Evolutionary conservation across 2,888 invertebrate species (phyloP).

Genomic region (Himalopsyche japonica): DNA sequence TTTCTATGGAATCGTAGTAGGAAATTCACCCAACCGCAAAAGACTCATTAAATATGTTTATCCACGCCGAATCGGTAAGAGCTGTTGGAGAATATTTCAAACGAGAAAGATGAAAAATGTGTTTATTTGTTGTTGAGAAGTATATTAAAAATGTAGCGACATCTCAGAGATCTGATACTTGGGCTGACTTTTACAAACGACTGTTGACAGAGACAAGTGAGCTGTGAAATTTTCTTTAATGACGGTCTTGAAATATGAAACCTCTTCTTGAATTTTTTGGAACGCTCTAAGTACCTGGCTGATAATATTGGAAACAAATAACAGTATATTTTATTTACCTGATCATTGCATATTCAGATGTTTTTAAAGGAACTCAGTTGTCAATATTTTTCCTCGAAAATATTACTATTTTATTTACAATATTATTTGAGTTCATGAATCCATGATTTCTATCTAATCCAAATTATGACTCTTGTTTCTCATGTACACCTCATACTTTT

Average conservation of each 20-base stretch:
- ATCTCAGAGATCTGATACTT: background rate
- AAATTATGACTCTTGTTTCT: too few relatives aligned
- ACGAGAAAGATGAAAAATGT: background rate
- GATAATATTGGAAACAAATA: background rate
- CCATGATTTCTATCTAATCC: too few relatives aligned
- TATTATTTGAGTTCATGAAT: too few relatives aligned
- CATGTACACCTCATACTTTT: too few relatives aligned
- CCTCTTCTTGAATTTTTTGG: background rate
- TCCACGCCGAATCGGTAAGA: conserved; percentile 25
- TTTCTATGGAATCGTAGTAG: background rate
- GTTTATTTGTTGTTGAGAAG: background rate
- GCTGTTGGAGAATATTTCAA: conserved; percentile 10
- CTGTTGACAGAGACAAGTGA: conserved; percentile 13
- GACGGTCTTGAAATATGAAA: background rate
- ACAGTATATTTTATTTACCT: background rate
- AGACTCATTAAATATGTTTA: conserved; percentile 37
- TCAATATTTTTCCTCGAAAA: too few relatives aligned
- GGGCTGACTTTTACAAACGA: background rate
- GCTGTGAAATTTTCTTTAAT: conserved; percentile 20
- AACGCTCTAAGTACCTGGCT: background rate
- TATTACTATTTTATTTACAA: too few relatives aligned
- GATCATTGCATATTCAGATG: background rate
- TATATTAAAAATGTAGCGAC: background rate
- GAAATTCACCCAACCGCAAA: background rate
- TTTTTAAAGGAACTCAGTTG: too few relatives aligned